Percentiles rank a stretch among this genome's conserved stretches.
phyloP scores from a whole-genome alignment of 2,888 invertebrate genomes.

The Cyclophora albipunctata region DNA sequence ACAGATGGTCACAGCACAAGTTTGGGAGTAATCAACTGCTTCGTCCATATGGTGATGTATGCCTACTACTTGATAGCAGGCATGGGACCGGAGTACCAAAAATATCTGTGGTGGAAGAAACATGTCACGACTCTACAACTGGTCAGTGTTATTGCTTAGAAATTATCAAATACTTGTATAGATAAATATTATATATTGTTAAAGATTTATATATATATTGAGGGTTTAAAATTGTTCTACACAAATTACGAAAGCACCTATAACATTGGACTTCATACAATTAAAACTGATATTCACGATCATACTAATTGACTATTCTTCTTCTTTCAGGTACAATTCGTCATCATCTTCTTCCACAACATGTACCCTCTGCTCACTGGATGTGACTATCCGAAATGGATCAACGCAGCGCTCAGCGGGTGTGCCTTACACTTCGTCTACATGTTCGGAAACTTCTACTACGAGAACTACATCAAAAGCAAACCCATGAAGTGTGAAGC shows the following conservation, averaged over 20 bases:
- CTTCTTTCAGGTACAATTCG: conserved; percentile 23
- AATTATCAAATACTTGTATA: no score
- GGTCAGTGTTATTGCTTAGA: conserved; percentile 51
- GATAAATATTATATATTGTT: no score
- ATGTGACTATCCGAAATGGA: conserved; percentile 26
- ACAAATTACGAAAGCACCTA: no score
- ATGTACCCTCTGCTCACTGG: conserved; percentile 7
- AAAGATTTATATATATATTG: no score
- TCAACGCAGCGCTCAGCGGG: conserved; percentile 5
- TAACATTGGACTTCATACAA: no score
- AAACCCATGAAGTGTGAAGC: background rate
- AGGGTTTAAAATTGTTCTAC: no score
- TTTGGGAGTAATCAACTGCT: conserved; percentile 75
- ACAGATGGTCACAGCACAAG: conserved; percentile 24
- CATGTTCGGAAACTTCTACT: conserved; percentile 30
- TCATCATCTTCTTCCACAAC: conserved; percentile 24
- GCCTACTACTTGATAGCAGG: conserved; percentile 88
- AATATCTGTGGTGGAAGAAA: conserved; percentile 93
- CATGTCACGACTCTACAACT: conserved; percentile 89
- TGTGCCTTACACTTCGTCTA: conserved; percentile 19
- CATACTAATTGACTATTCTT: background rate
- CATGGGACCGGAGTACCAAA: conserved; percentile 86
- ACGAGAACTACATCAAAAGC: conserved; percentile 16
- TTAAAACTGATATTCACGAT: no score
- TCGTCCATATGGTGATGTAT: conserved; percentile 92